Evolutionary conservation across 2,888 invertebrate genomes (phyloP), one percentile per base, ranked within the genome.

Genomic region (Rotaria macrura): DNA sequence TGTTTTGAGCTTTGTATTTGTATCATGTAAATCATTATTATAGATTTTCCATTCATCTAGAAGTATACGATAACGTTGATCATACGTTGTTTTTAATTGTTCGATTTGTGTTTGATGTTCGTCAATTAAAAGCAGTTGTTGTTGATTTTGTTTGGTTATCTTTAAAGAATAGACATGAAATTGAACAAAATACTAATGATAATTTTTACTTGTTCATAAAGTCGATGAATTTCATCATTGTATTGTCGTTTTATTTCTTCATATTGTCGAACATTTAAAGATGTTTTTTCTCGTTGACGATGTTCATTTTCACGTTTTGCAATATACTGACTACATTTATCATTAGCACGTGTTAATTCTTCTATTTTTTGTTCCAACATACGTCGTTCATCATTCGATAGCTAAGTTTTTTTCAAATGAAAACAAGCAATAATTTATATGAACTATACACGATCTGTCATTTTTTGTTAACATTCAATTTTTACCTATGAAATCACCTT

Each of bases 61-160:
- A 25, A 79, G 43, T n/a, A 43, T 43, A 14, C 43, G 43, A 43
- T 79, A 79, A 17, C 43, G 79, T 79, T 43, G 40, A 43, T 79
- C 79, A 43, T 79, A 79, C 4, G 40, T 79, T 12, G 2, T n/a
- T 43, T 79, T 79, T 25, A 25, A 25, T 20, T 79, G 79, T n/a
- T 79, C 79, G 20, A 79, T 40, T 40, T 79, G 79, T n/a, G 43
- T 79, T 79, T 79, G 79, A 79, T 79, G 79, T 79, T 79, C 79
- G 43, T 79, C 79, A 6, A 79, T 79, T n/a, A 79, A n/a, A 12
- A 23, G 7, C 10, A 79, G 43, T 79, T 79, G 79, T 43, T 79
- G 79, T 43, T 79, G 25, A 17, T 79, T 79, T n/a, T 79, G 79
- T 79, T 79, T 79, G 1, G 79, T 9, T 4, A 65, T 65, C 65